These are phyloP conservation scores for Zaprionus kolodkinae DNA, from an alignment of 1,140 invertebrate genomes.

Conservation along the genomic window DNA sequence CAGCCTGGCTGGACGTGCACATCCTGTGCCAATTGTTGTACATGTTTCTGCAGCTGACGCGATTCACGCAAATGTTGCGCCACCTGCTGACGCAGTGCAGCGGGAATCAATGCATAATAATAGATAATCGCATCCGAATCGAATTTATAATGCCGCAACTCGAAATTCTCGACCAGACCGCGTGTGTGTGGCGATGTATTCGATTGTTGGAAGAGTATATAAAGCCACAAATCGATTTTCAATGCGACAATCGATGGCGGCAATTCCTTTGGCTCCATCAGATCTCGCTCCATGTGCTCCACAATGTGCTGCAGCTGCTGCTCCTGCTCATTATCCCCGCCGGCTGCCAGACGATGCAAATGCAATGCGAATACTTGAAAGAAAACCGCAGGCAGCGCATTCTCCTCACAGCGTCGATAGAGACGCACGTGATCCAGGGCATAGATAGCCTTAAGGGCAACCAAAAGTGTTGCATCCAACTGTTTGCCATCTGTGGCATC, in stretches of 20 bases:
- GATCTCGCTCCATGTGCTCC: slow-evolving; percentile 24
- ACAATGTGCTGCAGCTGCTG: slow-evolving; percentile 2
- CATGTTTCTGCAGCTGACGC: slow-evolving; percentile 7
- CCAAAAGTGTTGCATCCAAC: neutral
- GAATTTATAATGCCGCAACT: slow-evolving; percentile 59
- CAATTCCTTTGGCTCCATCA: neutral
- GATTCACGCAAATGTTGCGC: slow-evolving; percentile 13
- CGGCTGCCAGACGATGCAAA: slow-evolving; percentile 51
- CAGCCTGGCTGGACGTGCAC: neutral
- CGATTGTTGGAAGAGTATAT: slow-evolving; percentile 29
- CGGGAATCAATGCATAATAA: neutral
- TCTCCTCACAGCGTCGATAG: slow-evolving; percentile 22
- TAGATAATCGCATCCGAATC: slow-evolving; percentile 24
- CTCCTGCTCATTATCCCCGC: neutral
- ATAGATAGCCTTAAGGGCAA: slow-evolving; percentile 1
- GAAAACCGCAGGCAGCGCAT: slow-evolving; percentile 32
- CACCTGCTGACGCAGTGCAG: neutral
- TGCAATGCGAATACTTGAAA: slow-evolving; percentile 59
- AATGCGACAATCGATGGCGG: neutral
- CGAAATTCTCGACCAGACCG: slow-evolving; percentile 25
- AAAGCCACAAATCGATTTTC: slow-evolving; percentile 48
- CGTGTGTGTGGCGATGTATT: neutral
- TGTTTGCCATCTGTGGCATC: slow-evolving; percentile 15
- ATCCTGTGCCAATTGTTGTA: neutral
- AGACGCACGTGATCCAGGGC: slow-evolving; percentile 28